Base-by-base conservation (phyloP, 2,113 vertebrate species). In the Centrocercus urophasianus region DNA sequence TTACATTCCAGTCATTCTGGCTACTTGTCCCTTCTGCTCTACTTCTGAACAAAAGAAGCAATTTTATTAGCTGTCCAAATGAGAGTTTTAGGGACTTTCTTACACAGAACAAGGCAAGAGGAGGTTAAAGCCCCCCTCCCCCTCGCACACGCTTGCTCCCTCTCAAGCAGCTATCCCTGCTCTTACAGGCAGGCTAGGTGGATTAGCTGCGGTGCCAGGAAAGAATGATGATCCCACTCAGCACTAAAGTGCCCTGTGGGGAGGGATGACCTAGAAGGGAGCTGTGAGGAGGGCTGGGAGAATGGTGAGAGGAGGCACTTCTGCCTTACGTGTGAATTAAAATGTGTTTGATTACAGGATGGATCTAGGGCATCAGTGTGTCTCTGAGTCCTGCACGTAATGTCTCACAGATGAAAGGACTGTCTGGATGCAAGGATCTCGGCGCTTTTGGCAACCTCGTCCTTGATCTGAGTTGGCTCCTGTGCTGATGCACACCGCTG, bases 141-240 rank as follows among this genome's bases (percentile, higher is more conserved):
- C 16, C 11, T 43, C 13, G 21, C 57, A 6, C 38, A 54, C 1
- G 0, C 45, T 9, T 67, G 19, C 36, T 80, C 22, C 50, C 56
- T 89, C 56, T 65, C 70, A 22, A 86, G 40, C 20, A 93, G 56
- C 64, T 84, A 59, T 63, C 66, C 32, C 15, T 60, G 32, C 45
- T 91, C 80, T 47, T 75, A 88, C 67, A 75, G 88, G 38, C 94
- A 45, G 79, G 79, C 83, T 60, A 89, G 79, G 67, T 67, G 89
- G 93, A 89, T 93, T 92, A 69, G 60, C 84, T 87, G 81, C 82
- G 83, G 93, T 93, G 95, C 89, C 95, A 89, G 93, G 95, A 90
- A 91, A 89, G 89, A 75, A 88, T 70, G 91, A 88, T 86, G 76
- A 91, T 86, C 88, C 89, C n/a, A 45, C 57, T 47, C 56, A 73